A percentile compares a stretch with the other conserved stretches of the same genome.
These are phyloP conservation scores for Gryllus bimaculatus DNA, from an alignment of 1,140 invertebrate genomes.

Conservation along the genomic window DNA sequence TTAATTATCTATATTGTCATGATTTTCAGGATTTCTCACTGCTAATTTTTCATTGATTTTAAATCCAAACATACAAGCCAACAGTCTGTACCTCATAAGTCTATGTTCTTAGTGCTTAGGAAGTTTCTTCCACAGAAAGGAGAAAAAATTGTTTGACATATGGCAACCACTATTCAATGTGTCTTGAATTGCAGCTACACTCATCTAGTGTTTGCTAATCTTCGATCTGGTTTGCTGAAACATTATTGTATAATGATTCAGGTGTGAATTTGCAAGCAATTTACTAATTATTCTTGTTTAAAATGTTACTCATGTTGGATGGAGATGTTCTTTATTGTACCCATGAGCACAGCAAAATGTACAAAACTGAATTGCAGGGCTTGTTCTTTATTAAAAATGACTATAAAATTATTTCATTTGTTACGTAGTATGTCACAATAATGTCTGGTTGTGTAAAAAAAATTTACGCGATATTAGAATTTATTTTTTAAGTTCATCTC, in stretches of 20 bases:
- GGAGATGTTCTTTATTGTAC: neutral
- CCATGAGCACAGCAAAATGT: constrained; percentile 17
- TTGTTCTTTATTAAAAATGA: constrained; percentile 13
- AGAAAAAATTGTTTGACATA: neutral
- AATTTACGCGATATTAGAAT: neutral
- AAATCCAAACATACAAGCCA: too few species aligned
- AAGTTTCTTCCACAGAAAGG: neutral
- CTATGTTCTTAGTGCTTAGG: neutral
- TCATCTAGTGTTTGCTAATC: neutral
- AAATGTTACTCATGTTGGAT: constrained; percentile 8
- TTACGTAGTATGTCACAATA: neutral
- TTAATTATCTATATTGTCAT: too few species aligned
- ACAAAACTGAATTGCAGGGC: constrained; percentile 17
- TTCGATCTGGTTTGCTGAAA: neutral
- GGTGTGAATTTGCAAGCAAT: neutral
- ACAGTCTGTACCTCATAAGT: neutral
- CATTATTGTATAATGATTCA: neutral
- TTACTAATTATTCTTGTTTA: neutral
- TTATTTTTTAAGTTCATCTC: neutral
- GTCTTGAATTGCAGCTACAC: too few species aligned
- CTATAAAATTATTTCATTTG: neutral
- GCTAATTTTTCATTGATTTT: too few species aligned
- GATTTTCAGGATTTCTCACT: too few species aligned
- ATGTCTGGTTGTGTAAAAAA: neutral
- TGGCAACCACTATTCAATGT: neutral